Evolutionary conservation across 2,888 invertebrate species (phyloP).

Genomic region (Cosmorhoe ocellata): DNA sequence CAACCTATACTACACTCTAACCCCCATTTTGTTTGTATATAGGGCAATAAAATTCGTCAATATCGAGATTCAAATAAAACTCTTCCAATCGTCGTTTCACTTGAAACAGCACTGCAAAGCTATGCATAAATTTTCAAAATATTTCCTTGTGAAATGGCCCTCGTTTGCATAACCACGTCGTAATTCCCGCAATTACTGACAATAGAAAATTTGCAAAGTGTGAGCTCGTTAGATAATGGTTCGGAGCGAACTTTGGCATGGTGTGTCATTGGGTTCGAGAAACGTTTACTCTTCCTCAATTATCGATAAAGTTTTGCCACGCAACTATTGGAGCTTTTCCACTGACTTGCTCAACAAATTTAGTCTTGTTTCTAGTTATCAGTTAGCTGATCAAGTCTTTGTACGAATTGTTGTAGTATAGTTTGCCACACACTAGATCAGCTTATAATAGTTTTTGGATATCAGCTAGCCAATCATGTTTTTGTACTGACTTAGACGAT

Average conservation of each 20-base stretch:
- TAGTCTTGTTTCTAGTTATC: too few relatives aligned
- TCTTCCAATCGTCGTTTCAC: slow-evolving; percentile 6
- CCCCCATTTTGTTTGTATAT: too few relatives aligned
- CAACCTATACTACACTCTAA: too few relatives aligned
- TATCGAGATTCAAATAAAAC: background rate
- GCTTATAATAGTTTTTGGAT: too few relatives aligned
- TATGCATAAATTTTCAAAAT: slow-evolving; percentile 20
- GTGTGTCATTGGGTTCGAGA: slow-evolving; percentile 21
- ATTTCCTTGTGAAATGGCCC: slow-evolving; percentile 18
- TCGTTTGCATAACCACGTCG: slow-evolving; percentile 25
- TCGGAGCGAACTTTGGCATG: slow-evolving; percentile 42
- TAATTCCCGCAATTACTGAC: slow-evolving; percentile 44
- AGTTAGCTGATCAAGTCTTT: too few relatives aligned
- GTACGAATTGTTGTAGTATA: too few relatives aligned
- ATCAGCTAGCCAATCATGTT: too few relatives aligned
- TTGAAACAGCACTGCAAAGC: slow-evolving; percentile 10
- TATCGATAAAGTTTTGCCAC: slow-evolving; percentile 15
- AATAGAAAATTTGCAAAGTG: slow-evolving; percentile 36
- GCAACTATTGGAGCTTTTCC: background rate
- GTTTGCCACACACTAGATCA: too few relatives aligned
- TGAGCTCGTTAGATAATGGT: slow-evolving; percentile 51
- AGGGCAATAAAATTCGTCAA: background rate
- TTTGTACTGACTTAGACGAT: too few relatives aligned
- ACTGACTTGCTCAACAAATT: background rate
- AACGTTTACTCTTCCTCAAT: slow-evolving; percentile 22